Evolutionary conservation across 2,888 invertebrate species (phyloP).

Genomic region (Rhimphoctona megacephalus): DNA sequence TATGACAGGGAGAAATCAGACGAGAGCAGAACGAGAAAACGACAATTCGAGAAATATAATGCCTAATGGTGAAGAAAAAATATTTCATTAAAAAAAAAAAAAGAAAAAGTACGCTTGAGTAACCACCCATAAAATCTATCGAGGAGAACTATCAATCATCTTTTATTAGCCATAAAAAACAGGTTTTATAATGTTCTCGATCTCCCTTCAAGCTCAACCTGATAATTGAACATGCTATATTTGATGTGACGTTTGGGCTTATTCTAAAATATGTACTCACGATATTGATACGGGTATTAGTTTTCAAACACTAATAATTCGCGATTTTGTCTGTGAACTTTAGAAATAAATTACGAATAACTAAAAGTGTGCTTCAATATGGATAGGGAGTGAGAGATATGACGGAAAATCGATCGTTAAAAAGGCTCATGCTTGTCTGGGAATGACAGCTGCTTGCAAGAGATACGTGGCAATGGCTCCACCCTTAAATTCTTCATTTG

Average conservation of each 20-base stretch:
- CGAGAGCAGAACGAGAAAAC: background rate
- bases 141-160: background rate
- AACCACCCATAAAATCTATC: background rate
- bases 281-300: background rate
- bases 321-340: conserved; percentile 15
- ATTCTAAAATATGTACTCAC: background rate
- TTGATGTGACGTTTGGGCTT: background rate
- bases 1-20: background rate
- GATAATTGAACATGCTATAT: background rate
- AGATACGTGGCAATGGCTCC: conserved; percentile 79
- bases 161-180: background rate
- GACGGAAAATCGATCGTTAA: conserved; percentile 63
- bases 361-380: conserved; percentile 25
- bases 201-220: background rate
- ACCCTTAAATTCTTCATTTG: conserved; percentile 52
- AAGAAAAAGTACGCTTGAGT: background rate
- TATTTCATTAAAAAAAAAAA: background rate
- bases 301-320: conserved; percentile 5
- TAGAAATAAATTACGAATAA: conserved; percentile 23
- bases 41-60: background rate
- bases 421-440: conserved; percentile 77
- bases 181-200: too few relatives aligned
- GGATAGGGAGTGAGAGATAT: conserved; percentile 42
- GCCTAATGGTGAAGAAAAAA: background rate
- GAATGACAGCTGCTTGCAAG: conserved; percentile 82